These are phyloP conservation scores for Drosophila tristis DNA, from an alignment of 1,140 invertebrate genomes.

Conservation along the genomic window DNA sequence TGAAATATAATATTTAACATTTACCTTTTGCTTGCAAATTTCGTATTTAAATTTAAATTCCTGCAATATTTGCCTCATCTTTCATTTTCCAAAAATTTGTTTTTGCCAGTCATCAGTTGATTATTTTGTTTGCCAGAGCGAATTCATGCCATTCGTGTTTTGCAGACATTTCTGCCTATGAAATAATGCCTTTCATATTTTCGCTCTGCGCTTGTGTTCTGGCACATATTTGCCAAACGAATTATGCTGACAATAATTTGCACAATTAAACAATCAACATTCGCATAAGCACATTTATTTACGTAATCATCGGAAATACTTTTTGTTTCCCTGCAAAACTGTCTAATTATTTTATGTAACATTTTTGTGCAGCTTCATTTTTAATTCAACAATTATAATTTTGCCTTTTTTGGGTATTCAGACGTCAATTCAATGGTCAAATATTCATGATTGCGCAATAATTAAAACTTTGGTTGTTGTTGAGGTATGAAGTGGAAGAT, in stretches of 20 bases:
- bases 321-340: constrained; percentile 17
- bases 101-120: not conserved
- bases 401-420: not conserved
- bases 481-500: no score
- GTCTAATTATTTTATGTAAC: constrained; percentile 45
- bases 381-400: constrained; percentile 12
- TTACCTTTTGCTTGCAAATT: no score
- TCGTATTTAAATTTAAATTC: no score
- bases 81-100: no score
- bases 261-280: constrained; percentile 46
- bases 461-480: constrained; percentile 9
- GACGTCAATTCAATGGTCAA: constrained; percentile 7
- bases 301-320: constrained; percentile 4
- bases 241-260: constrained; percentile 47
- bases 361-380: constrained; percentile 38
- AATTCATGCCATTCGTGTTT: not conserved
- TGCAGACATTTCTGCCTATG: not conserved
- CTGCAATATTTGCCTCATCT: no score
- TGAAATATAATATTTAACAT: no score
- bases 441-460: constrained; percentile 34
- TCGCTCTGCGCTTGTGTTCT: not conserved
- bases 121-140: not conserved
- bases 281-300: constrained; percentile 26
- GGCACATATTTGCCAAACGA: constrained; percentile 33
- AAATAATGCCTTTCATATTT: constrained; percentile 26